Evolutionary conservation across 2,888 invertebrate genomes (phyloP).

Genomic region (Drosophila kuntzei): DNA sequence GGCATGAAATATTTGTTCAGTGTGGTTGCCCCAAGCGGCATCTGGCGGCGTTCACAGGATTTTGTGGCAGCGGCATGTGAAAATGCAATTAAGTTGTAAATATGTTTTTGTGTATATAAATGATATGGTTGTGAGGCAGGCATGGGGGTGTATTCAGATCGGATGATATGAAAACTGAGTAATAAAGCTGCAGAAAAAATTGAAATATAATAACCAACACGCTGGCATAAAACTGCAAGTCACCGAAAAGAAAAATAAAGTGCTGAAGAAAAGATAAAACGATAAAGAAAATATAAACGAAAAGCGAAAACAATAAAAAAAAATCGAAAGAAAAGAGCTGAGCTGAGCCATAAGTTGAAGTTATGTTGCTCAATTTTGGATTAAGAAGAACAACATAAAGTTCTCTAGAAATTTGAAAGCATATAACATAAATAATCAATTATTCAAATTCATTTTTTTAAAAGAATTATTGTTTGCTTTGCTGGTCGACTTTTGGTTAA

Average conservation of each 20-base stretch:
- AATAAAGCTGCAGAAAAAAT: conserved; percentile 35
- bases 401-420: neutral
- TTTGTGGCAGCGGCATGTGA: conserved; percentile 63
- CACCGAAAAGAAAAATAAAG: conserved; percentile 36
- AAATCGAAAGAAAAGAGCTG: neutral
- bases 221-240: conserved; percentile 70
- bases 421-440: neutral
- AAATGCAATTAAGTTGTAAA: conserved; percentile 78
- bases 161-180: conserved; percentile 24
- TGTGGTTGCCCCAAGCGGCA: conserved; percentile 48
- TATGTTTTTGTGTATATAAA: conserved; percentile 13
- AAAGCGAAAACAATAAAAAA: neutral
- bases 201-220: conserved; percentile 59
- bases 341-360: conserved; percentile 1
- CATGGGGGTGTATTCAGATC: conserved; percentile 26
- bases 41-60: conserved; percentile 67
- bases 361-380: neutral
- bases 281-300: neutral
- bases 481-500: too few relatives aligned
- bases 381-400: neutral
- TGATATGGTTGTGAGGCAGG: neutral
- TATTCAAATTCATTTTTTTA: too few relatives aligned
- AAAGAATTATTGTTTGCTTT: too few relatives aligned
- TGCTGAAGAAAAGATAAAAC: neutral
- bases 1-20: conserved; percentile 39